Conservation (phyloP, 2,113 vertebrate species). For the Sander lucioperca region DNA sequence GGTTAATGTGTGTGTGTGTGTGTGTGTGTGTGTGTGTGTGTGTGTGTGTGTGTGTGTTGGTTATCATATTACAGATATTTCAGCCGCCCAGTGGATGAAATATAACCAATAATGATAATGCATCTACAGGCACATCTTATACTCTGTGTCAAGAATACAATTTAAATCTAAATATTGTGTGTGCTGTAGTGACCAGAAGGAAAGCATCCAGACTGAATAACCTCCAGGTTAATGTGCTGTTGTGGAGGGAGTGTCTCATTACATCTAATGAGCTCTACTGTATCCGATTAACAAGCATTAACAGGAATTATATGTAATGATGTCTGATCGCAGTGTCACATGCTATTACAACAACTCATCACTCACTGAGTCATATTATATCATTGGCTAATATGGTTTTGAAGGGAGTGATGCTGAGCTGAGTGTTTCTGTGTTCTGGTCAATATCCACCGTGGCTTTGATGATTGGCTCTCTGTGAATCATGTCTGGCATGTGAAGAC, state of each 20-base stretch:
- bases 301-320: slow-evolving; percentile 70
- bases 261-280: slow-evolving; percentile 70
- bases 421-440: slow-evolving; percentile 29
- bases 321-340: slow-evolving; percentile 63
- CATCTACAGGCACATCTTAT: slow-evolving; percentile 12
- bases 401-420: slow-evolving; percentile 37
- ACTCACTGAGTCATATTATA: slow-evolving; percentile 49
- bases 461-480: background rate
- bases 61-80: slow-evolving; percentile 16
- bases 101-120: background rate
- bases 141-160: background rate
- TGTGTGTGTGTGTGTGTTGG: background rate
- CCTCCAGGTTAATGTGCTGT: slow-evolving; percentile 71
- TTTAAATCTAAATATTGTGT: slow-evolving; percentile 10
- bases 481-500: background rate
- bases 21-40: background rate
- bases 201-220: slow-evolving; percentile 56
- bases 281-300: slow-evolving; percentile 76
- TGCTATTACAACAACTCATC: slow-evolving; percentile 56
- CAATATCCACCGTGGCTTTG: slow-evolving; percentile 2
- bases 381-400: slow-evolving; percentile 61
- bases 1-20: background rate
- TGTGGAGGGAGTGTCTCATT: slow-evolving; percentile 72
- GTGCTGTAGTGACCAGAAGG: slow-evolving; percentile 42
- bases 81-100: background rate